Evolutionary conservation across 2,113 vertebrate species (phyloP).

Genomic region (Aleadryas rufinucha): DNA sequence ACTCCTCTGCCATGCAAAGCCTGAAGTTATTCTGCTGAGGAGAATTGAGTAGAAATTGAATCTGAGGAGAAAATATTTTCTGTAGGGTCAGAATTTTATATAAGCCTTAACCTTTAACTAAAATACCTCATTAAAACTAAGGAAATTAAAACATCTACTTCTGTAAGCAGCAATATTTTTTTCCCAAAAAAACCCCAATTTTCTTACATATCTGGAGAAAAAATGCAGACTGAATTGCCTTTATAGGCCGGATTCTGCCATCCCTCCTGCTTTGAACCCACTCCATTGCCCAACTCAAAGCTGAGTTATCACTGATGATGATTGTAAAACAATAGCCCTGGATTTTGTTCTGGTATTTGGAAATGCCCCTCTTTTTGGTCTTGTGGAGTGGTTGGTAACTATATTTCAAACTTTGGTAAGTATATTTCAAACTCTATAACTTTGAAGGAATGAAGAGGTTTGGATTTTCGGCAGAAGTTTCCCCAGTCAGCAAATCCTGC

Average conservation of each 20-base stretch:
- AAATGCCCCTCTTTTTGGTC: background rate
- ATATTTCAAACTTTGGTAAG: background rate
- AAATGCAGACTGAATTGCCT: background rate
- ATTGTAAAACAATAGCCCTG: background rate
- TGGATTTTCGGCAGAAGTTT: background rate
- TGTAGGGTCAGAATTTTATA: background rate
- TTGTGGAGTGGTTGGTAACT: background rate
- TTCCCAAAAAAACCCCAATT: accelerated
- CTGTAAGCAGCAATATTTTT: background rate
- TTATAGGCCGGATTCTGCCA: background rate
- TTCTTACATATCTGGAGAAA: background rate
- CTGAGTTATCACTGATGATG: background rate
- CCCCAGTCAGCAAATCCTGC: background rate
- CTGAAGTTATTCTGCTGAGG: background rate
- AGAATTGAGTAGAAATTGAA: background rate
- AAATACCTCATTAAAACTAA: background rate
- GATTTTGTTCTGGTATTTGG: background rate
- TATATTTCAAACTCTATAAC: background rate
- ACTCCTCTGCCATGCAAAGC: background rate
- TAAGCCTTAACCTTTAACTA: background rate
- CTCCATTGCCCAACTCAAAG: background rate
- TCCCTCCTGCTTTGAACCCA: background rate
- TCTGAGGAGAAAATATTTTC: background rate
- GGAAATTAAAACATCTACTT: background rate
- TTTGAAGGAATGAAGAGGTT: background rate